phyloP scores from a whole-genome alignment of 2,797 vertebrate genomes.

The Anguilla marmorata region DNA sequence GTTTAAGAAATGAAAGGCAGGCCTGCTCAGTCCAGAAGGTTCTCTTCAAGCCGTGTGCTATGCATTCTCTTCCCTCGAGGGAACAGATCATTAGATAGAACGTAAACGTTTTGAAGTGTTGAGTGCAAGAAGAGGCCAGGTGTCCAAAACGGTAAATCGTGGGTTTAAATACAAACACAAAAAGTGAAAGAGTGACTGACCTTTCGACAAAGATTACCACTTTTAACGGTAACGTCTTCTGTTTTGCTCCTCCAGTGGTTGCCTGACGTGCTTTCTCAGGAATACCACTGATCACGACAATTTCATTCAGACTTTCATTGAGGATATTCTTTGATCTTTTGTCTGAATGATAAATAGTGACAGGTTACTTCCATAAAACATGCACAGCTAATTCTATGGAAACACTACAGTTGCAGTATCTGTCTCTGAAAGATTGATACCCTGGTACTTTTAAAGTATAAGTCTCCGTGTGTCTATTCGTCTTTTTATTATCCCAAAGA shows the following conservation, averaged over 20 bases:
- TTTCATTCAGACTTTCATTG: conserved; percentile 46
- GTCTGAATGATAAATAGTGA: conserved; percentile 3
- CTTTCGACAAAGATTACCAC: conserved; percentile 58
- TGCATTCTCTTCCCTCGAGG: conserved; percentile 53
- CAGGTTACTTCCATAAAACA: neutral
- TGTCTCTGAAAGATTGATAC: too few relatives aligned
- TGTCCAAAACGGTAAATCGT: conserved; percentile 67
- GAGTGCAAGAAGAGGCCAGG: conserved; percentile 59
- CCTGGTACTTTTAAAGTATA: neutral
- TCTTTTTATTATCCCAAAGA: neutral
- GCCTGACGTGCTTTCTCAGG: conserved; percentile 53
- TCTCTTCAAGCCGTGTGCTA: conserved; percentile 46
- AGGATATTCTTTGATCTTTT: conserved; percentile 59
- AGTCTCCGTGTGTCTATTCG: neutral
- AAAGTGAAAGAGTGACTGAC: conserved; percentile 64
- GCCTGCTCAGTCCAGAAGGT: conserved; percentile 53
- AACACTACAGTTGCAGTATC: neutral
- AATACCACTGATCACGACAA: conserved; percentile 56
- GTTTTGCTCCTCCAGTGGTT: conserved; percentile 58
- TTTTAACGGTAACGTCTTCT: conserved; percentile 58
- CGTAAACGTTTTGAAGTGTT: conserved; percentile 70
- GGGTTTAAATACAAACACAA: conserved; percentile 65
- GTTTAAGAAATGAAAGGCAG: conserved; percentile 64
- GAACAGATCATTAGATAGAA: conserved; percentile 56
- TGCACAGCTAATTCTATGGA: neutral